Evolutionary conservation across 1,140 invertebrate species (phyloP), one percentile per base, ranked within the genome.

Genomic region (Diorhabda sublineata): DNA sequence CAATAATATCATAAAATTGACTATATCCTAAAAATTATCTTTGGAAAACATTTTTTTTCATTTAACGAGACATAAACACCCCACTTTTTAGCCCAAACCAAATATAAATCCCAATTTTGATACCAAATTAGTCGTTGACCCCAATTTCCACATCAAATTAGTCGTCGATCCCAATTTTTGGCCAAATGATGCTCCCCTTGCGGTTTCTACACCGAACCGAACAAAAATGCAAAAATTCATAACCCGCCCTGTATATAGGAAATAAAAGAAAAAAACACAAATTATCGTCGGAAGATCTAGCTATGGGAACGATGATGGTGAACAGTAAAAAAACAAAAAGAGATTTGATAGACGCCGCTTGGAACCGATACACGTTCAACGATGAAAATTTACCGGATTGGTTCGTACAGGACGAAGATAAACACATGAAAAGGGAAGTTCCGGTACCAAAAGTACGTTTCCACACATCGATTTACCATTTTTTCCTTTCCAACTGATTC

Each of bases 331-430:
- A 97, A 82, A 86, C 87, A 5, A 92, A 92, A 73, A 85, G 93
- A 44, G 94, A 98, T 79, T 79, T 98, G 6, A 85, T 91, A 42
- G 95, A 98, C 81, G 89, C 85, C 26, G 94, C 87, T 2, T 98
- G 95, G 94, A 97, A 98, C 82, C 87, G 95, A 73, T 97, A 92
- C 78, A 87, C 88, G 0, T 94, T 94, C 75, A 92, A 93, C 74
- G 97, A 99, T 81, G 88, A 90, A 5, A 88, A 93, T 79, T 82
- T 99, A 45, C 98, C 98, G 0, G 91, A 92, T 73, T 99, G 98
- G 98, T 99, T 99, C 85, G 85, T 89, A 0, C 87, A 95, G 69
- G 98, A 99, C 77, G 98, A 99, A 82, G 87, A 91, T 66, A 92
- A 93, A 80, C 93, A 98, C 79, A 95, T 94, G 89, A 88, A 83